These are phyloP conservation scores for Scopus umbretta DNA, from an alignment of 2,113 vertebrate genomes.

Conservation along the genomic window DNA sequence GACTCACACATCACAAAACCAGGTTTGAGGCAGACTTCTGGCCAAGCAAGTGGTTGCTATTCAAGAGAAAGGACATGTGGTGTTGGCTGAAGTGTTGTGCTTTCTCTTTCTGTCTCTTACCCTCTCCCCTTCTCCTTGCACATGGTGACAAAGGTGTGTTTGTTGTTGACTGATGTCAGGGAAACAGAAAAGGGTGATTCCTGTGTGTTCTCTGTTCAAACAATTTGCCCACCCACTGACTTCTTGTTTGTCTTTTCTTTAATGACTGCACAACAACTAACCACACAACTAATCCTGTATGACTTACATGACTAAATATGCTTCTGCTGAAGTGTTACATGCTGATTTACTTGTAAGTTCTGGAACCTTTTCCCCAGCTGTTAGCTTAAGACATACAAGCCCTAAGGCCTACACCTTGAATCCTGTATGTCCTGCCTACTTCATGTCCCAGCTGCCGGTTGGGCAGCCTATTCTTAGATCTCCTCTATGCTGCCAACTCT, in stretches of 20 bases:
- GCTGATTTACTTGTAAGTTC: neutral
- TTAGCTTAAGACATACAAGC: neutral
- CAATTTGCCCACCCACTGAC: neutral
- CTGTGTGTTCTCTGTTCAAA: neutral
- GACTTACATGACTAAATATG: neutral
- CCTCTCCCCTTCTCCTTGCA: neutral
- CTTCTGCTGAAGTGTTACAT: neutral
- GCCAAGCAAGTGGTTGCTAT: neutral
- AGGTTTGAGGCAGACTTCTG: neutral
- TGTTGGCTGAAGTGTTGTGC: neutral
- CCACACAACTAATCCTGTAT: neutral
- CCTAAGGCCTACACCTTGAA: neutral
- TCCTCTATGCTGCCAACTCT: neutral
- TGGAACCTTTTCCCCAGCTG: neutral
- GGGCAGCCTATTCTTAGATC: constrained; percentile 15
- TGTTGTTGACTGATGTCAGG: neutral
- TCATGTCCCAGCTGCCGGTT: neutral
- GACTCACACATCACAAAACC: neutral
- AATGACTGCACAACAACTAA: neutral
- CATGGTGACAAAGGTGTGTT: neutral
- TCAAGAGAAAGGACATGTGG: neutral
- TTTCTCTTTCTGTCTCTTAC: neutral
- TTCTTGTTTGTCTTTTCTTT: neutral
- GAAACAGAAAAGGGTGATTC: neutral
- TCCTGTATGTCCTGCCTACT: neutral